Evolutionary conservation across 92 coral and sea anemone species (phyloP).

Genomic region (Montipora capitata): DNA sequence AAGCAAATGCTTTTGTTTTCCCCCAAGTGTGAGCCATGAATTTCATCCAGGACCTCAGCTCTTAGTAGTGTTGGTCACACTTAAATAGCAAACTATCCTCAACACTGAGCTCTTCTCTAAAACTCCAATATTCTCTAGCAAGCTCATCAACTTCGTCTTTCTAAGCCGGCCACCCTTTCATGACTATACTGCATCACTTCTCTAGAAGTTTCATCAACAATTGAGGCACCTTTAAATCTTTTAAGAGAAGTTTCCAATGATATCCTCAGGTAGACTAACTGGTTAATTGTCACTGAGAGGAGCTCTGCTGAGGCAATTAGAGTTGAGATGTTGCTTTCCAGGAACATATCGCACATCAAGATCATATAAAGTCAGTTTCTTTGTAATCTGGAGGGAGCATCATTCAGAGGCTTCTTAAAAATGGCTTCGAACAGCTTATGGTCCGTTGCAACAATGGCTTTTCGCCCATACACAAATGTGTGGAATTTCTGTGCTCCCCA

Average conservation of each 20-base stretch:
- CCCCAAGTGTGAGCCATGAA: too few species aligned
- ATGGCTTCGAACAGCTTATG: constrained; percentile 17
- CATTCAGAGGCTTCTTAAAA: constrained; percentile 58
- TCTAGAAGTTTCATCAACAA: constrained; percentile 30
- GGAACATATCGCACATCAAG: constrained; percentile 61
- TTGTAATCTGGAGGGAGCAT: constrained; percentile 71
- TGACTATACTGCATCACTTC: constrained; percentile 52
- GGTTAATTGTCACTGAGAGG: constrained; percentile 34
- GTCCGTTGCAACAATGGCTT: constrained; percentile 67
- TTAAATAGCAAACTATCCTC: constrained; percentile 11
- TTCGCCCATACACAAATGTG: constrained; percentile 58
- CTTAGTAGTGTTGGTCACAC: constrained; percentile 9
- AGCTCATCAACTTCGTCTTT: constrained; percentile 68
- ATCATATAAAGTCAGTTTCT: constrained; percentile 67
- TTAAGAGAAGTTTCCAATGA: constrained; percentile 17
- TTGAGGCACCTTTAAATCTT: constrained; percentile 26
- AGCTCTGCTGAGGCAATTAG: constrained; percentile 77
- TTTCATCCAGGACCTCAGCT: constrained; percentile 15
- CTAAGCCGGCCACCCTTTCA: constrained; percentile 54
- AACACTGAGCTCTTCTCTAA: constrained; percentile 46
- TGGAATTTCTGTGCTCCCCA: constrained; percentile 67
- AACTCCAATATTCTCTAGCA: constrained; percentile 49
- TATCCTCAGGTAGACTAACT: constrained; percentile 25
- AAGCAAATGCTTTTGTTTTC: too few species aligned
- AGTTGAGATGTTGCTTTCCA: constrained; percentile 45